Evolutionary conservation across 1,140 invertebrate species (phyloP), one percentile per base, ranked within the genome.

Genomic region (Apis cerana): DNA sequence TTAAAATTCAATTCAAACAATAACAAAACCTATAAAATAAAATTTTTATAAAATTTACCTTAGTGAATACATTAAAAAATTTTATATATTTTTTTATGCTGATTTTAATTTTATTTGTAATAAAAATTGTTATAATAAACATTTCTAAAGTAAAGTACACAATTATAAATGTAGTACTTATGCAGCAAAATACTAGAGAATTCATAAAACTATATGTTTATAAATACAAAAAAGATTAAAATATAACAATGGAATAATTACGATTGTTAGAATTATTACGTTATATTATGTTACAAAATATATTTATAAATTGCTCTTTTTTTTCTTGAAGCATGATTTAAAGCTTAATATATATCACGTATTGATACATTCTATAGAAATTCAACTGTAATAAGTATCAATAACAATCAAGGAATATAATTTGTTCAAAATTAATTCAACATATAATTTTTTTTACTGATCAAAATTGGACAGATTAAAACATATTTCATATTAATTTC

Each of bases 241-340:
- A 59, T 48, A n/a, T 64, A 50, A 61, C 27, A 19, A 82, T 59
- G 23, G 52, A 69, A 17, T 59, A 33, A 59, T 69, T 77, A 13
- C 43, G 17, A 76, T 61, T 76, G n/a, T 80, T 72, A 65, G 27
- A 69, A 33, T 76, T 9, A 59, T 21, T 17, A 9, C 48, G 12
- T 17, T 79, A 77, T 62, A 56, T 85, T 85, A 83, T 84, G 74
- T 84, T 86, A 87, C 61, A 87, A 86, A 83, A 86, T 87, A 86
- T 86, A 86, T 84, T 84, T 87, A 86, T 87, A 86, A 76, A 83
- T 84, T 50, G 76, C 56, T 69, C 15, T 27, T 48, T 58, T 52
- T 62, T 80, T 71, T 62, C 8, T 11, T 76, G 21, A 83, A 86
- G 84, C 72, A 70, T 58, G 8, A n/a, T 68, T 80, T 86, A 76